Evolutionary conservation across 2,888 invertebrate species (phyloP).

Genomic region (Pheosia gnoma): DNA sequence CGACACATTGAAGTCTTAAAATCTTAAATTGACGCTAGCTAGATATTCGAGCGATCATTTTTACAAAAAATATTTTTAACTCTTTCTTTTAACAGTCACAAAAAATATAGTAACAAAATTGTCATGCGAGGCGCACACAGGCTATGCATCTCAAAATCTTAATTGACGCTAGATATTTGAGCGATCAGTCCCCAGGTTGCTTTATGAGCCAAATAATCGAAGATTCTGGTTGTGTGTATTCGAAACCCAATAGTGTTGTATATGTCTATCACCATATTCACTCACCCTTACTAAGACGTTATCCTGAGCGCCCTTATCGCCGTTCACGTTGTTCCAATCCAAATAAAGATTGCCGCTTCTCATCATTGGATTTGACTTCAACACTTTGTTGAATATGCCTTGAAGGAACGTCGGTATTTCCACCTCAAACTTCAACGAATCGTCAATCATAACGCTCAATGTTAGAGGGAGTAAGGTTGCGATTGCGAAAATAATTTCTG

Average conservation of each 20-base stretch:
- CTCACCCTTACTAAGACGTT: not conserved
- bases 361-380: not conserved
- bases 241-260: not conserved
- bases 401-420: not conserved
- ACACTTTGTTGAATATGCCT: not conserved
- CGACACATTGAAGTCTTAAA: too few species aligned
- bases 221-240: too few species aligned
- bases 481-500: constrained; percentile 11
- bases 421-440: not conserved
- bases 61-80: too few species aligned
- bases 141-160: too few species aligned
- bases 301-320: not conserved
- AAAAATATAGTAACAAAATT: too few species aligned
- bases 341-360: not conserved
- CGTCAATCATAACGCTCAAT: not conserved
- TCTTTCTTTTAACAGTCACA: too few species aligned
- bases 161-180: too few species aligned
- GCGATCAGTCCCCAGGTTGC: too few species aligned
- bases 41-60: too few species aligned
- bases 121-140: too few species aligned
- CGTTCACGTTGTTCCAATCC: not conserved
- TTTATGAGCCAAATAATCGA: too few species aligned
- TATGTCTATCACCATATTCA: not conserved
- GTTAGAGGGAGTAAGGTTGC: constrained; percentile 5
- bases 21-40: too few species aligned